phyloP scores from a whole-genome alignment of 2,888 invertebrate species.

The Eustalomyia histrio region DNA sequence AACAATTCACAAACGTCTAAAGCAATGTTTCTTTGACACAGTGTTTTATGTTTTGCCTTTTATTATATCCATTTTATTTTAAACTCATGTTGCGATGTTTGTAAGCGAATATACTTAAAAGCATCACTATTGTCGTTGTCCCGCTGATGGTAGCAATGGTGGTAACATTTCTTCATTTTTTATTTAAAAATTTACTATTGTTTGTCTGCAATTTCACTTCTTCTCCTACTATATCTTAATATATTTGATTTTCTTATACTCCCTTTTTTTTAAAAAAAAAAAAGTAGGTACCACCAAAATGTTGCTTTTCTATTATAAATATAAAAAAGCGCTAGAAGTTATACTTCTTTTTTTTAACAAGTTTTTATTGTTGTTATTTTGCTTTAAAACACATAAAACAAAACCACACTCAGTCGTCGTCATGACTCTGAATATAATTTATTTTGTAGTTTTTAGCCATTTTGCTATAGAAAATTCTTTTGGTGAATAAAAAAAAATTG shows the following conservation, averaged over 20 bases:
- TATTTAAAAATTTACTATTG: conserved; percentile 28
- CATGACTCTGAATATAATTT: conserved; percentile 49
- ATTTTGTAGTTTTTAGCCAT: conserved; percentile 40
- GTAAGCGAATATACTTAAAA: conserved; percentile 39
- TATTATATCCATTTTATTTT: conserved; percentile 20
- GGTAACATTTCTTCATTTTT: conserved; percentile 1
- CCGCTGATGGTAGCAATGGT: background rate
- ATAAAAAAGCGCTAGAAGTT: conserved; percentile 12
- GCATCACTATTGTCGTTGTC: conserved; percentile 14
- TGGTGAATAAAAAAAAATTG: conserved; percentile 3
- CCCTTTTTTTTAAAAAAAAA: background rate
- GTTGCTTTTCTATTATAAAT: background rate
- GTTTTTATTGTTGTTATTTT: conserved; percentile 5
- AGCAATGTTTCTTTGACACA: conserved; percentile 47
- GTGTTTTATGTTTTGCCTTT: conserved; percentile 24
- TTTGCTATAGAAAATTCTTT: conserved; percentile 19
- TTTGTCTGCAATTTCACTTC: conserved; percentile 1
- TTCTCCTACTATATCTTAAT: conserved; percentile 19
- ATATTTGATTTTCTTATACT: background rate
- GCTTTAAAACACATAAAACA: conserved; percentile 32
- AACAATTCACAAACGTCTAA: conserved; percentile 50
- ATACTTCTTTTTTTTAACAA: background rate
- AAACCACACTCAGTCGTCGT: conserved; percentile 33
- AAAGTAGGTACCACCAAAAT: conserved; percentile 27
- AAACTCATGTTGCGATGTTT: conserved; percentile 47